Conservation (phyloP, 2,888 invertebrate species). For the Deroplatys truncata region DNA sequence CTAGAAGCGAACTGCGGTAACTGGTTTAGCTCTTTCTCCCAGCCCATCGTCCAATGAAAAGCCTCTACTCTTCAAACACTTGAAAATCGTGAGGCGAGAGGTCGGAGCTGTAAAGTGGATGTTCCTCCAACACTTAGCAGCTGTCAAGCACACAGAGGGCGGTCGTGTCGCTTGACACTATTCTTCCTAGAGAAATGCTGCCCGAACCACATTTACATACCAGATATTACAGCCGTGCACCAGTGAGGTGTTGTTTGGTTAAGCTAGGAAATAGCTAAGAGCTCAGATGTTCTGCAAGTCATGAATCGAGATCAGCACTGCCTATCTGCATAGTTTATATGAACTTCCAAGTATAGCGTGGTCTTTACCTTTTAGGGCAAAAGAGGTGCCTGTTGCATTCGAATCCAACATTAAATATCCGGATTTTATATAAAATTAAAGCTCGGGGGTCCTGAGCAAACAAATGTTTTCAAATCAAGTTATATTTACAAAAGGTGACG, state of each 20-base stretch:
- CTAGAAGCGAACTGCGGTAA: not conserved
- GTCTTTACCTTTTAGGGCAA: too few relatives aligned
- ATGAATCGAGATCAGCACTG: too few relatives aligned
- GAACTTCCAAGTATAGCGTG: too few relatives aligned
- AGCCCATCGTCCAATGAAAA: not conserved
- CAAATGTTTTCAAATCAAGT: too few relatives aligned
- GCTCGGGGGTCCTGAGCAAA: too few relatives aligned
- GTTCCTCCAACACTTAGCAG: not conserved
- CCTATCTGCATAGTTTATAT: too few relatives aligned
- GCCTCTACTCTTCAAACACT: not conserved
- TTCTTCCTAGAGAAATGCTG: not conserved
- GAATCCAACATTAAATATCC: too few relatives aligned
- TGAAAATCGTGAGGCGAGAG: not conserved
- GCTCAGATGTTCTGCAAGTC: not conserved
- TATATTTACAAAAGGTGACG: too few relatives aligned
- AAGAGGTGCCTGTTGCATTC: too few relatives aligned
- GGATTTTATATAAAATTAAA: too few relatives aligned
- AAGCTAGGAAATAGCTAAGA: not conserved
- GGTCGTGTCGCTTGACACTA: not conserved
- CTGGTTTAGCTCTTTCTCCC: not conserved
- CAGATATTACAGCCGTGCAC: not conserved
- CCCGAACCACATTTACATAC: not conserved
- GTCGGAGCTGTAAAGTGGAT: not conserved
- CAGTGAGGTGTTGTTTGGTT: too few relatives aligned
- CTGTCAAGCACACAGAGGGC: not conserved